A percentile compares a stretch with the other conserved stretches of the same genome.
These are phyloP conservation scores for Erethizon dorsatum DNA, from an alignment of 2,797 vertebrate species.

Conservation along the genomic window DNA sequence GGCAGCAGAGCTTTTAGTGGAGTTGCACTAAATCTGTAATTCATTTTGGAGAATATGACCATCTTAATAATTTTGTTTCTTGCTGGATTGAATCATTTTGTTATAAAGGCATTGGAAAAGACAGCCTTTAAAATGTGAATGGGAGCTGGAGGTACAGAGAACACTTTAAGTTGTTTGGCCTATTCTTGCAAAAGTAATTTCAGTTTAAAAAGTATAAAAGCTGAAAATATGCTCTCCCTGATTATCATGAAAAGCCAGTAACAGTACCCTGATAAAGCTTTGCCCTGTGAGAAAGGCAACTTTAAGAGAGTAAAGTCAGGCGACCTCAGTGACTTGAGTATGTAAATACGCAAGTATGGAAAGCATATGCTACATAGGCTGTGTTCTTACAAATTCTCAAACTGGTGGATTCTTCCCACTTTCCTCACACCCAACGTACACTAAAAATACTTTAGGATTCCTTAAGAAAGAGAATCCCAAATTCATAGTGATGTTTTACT, in stretches of 20 bases:
- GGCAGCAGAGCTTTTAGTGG: not conserved
- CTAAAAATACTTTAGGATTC: not conserved
- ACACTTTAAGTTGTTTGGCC: not conserved
- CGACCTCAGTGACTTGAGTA: not conserved
- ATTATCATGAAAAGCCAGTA: not conserved
- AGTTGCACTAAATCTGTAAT: not conserved
- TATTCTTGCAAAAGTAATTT: not conserved
- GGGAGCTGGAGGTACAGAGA: not conserved
- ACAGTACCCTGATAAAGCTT: not conserved
- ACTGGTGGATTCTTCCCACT: not conserved
- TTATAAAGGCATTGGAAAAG: not conserved
- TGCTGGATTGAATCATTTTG: not conserved
- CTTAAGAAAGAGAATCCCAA: not conserved
- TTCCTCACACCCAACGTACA: not conserved
- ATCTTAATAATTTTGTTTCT: not conserved
- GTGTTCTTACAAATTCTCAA: conserved; percentile 24
- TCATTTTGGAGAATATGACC: not conserved
- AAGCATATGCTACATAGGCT: not conserved
- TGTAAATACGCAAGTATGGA: not conserved
- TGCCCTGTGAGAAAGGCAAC: not conserved
- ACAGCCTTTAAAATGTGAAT: not conserved
- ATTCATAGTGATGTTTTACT: not conserved
- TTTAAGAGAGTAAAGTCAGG: not conserved
- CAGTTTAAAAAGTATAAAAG: not conserved
- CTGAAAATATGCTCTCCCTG: not conserved